A percentile compares a stretch with the other conserved stretches of the same genome.
These are phyloP conservation scores for Actinia equina DNA, from an alignment of 64 coral and sea anemone species.

Conservation along the genomic window DNA sequence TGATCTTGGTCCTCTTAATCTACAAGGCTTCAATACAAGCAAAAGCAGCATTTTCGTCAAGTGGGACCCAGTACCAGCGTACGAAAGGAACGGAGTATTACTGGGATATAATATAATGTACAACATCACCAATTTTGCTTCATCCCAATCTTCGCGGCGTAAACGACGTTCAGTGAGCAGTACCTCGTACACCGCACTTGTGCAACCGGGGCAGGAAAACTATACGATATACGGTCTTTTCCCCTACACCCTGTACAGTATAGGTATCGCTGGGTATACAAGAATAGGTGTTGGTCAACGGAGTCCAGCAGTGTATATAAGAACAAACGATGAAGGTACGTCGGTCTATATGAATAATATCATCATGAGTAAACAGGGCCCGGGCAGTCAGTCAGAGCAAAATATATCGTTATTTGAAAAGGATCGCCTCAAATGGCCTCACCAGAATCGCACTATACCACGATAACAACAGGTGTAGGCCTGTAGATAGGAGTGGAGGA, in stretches of 20 bases:
- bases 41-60: constrained; percentile 42
- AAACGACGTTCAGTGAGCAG: neutral
- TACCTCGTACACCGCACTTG: neutral
- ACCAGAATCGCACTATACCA: too few relatives aligned
- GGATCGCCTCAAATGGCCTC: too few relatives aligned
- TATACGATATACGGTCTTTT: constrained; percentile 15
- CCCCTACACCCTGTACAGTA: constrained; percentile 23
- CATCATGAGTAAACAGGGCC: too few relatives aligned
- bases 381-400: too few relatives aligned
- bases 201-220: neutral
- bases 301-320: neutral
- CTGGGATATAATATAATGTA: constrained; percentile 37
- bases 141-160: neutral
- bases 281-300: constrained; percentile 25
- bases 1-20: constrained; percentile 31
- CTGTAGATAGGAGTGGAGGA: too few relatives aligned
- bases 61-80: constrained; percentile 40
- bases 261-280: constrained; percentile 19
- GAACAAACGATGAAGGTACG: constrained; percentile 55
- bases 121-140: neutral
- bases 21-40: constrained; percentile 69
- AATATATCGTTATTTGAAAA: too few relatives aligned
- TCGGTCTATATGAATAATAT: too few relatives aligned
- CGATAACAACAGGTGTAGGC: too few relatives aligned
- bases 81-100: constrained; percentile 66